These are phyloP conservation scores for Chrysogorgia sp. DNA, from an alignment of 92 coral and sea anemone species.

Conservation along the genomic window DNA sequence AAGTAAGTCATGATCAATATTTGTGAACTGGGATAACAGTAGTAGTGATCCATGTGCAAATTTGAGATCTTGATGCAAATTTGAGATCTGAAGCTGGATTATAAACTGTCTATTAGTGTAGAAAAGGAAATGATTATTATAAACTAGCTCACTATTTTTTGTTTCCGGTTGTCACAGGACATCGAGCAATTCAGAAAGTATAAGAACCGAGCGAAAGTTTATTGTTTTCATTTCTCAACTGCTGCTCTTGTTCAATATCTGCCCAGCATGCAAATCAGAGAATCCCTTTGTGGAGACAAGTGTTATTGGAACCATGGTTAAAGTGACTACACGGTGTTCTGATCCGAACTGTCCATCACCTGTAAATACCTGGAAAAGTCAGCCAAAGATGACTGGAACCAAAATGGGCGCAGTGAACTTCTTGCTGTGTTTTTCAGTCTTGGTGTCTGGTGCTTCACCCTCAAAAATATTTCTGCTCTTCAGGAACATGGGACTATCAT, in stretches of 20 bases:
- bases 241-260: slow-evolving; percentile 25
- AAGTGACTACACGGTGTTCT: background rate
- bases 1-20: slow-evolving; percentile 5
- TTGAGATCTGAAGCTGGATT: no score
- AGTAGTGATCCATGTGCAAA: no score
- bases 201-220: slow-evolving; percentile 3
- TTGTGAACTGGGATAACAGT: no score
- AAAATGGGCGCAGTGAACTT: slow-evolving; percentile 48
- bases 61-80: no score
- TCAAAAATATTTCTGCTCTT: slow-evolving; percentile 36
- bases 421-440: slow-evolving; percentile 36
- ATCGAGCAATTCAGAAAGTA: background rate
- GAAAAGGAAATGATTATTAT: no score
- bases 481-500: slow-evolving; percentile 54
- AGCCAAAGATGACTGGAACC: slow-evolving; percentile 31
- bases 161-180: no score
- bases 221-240: slow-evolving; percentile 16
- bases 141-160: no score
- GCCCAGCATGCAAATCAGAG: slow-evolving; percentile 23
- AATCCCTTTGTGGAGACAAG: slow-evolving; percentile 12
- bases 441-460: slow-evolving; percentile 48
- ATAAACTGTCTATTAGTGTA: no score
- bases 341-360: slow-evolving; percentile 28
- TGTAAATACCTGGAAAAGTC: slow-evolving; percentile 46
- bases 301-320: slow-evolving; percentile 3